Evolutionary conservation across 1,140 invertebrate species (phyloP), one percentile per base, ranked within the genome.

Genomic region (Danaus melanippus): DNA sequence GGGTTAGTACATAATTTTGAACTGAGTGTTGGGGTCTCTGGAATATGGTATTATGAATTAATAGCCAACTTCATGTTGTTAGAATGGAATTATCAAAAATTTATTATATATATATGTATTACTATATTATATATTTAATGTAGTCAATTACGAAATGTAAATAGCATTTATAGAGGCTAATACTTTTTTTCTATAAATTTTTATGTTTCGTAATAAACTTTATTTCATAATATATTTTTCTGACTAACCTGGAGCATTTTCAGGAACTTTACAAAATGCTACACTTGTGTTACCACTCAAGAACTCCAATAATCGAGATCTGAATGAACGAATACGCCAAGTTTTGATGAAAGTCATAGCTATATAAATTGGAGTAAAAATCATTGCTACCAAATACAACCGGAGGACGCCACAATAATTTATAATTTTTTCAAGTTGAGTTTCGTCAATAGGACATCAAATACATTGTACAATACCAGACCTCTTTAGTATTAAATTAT

Each of bases 271-370:
- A 58, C 80, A 86, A 51, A 86, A 84, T 10, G 79, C 79, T 39
- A 84, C 84, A 76, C 81, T 84, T 12, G 79, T 84, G 50, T 84
- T 84, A 44, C 84, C 81, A 52, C 66, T 83, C 8, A 86, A 59
- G 53, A 86, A 86, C 54, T 86, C 79, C 12, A 84, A 67, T 46
- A 86, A 69, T 17, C 81, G 79, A 54, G 79, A 74, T 60, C 80
- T 65, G 54, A 84, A 82, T 0, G 84, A 86, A 40, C 84, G 74
- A 60, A 86, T 83, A 12, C 84, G 69, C 84, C 84, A 86, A 60
- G 80, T 81, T 56, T 84, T 84, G 50, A 86, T 84, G 56, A 86
- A 86, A 69, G 84, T 86, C 84, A 86, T 86, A 44, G 84, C 84
- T 44, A 86, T 84, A 56, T 84, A 86, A 66, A 86, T 84, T 45